Evolutionary conservation across 64 coral and sea anemone genomes (phyloP), one percentile per base, ranked within the genome.

Genomic region (Platygyra sinensis): DNA sequence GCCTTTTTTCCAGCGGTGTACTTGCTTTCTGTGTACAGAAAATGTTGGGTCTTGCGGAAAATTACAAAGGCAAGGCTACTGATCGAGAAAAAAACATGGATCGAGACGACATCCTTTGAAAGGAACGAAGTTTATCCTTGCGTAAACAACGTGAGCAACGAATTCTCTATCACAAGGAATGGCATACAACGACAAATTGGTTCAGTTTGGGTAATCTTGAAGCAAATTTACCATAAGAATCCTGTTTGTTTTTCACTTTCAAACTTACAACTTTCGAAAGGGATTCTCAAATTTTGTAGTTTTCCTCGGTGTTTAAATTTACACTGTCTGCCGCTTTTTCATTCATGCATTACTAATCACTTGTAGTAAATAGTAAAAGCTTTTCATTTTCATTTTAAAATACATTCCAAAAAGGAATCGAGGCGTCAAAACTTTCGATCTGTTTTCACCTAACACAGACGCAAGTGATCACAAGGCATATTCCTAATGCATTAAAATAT

Each of bases 291-390:
- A 17, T 3, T 39, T 67, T 10, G 49, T 64, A 11, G 81, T 69
- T 27, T 27, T 24, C 18, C 62, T 71, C 64, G 12, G 13, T 49
- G 3, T 31, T 78, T 49, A 12, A 20, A 24, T 52, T n/a, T 42
- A 11, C 2, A 83, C 1, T 28, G 0, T 15, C 11, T 27, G 1
- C 39, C 13, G n/a, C 57, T 83, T 83, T 46, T 24, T 42, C 60
- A 83, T 67, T 85, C 81, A 85, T 71, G 81, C 63, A 71, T 85
- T 22, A 71, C 81, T 69, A 72, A 85, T 85, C 19, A 22, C 33
- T 38, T 30, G 59, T 60, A 29, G 24, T 80, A 19, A 39, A 16
- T 17, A 0, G 24, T 49, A 30, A 69, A 27, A 8, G 65, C 65
- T 69, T 25, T 11, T 69, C 5, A 11, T 24, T 65, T 71, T n/a